These are phyloP conservation scores for Crotalus horridus DNA, from an alignment of 2,113 vertebrate species.

Conservation along the genomic window DNA sequence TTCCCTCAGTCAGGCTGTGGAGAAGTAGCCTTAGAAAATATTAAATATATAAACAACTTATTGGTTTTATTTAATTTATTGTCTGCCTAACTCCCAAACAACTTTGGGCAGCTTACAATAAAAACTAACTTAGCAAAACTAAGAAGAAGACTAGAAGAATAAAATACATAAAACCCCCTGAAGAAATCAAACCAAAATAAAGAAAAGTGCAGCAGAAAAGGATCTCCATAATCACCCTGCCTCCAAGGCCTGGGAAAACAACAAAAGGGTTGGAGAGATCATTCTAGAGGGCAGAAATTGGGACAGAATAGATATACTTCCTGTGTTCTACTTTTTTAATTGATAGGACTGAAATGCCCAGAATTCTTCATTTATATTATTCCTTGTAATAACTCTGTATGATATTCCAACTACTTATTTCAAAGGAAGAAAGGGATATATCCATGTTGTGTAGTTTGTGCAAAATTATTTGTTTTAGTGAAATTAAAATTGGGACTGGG, in stretches of 20 bases:
- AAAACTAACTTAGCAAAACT: background rate
- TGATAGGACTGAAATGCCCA: background rate
- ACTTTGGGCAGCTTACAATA: background rate
- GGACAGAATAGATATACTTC: background rate
- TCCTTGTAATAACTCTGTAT: background rate
- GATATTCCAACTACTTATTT: background rate
- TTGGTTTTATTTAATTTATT: background rate
- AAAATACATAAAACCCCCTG: background rate
- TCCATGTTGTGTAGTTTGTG: background rate
- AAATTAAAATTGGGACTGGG: background rate
- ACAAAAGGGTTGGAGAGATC: background rate
- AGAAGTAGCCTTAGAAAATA: background rate
- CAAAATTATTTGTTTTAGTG: background rate
- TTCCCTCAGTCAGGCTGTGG: background rate
- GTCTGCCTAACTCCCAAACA: background rate
- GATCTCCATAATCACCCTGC: background rate
- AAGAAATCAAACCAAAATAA: background rate
- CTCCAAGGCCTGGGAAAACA: background rate
- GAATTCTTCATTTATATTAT: background rate
- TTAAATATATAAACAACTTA: background rate
- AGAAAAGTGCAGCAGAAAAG: background rate
- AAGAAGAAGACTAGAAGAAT: background rate
- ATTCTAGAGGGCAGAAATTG: background rate
- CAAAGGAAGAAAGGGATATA: background rate
- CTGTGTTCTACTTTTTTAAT: background rate